Evolutionary conservation across 2,113 vertebrate species (phyloP).

Genomic region (Hippocampus mohnikei): DNA sequence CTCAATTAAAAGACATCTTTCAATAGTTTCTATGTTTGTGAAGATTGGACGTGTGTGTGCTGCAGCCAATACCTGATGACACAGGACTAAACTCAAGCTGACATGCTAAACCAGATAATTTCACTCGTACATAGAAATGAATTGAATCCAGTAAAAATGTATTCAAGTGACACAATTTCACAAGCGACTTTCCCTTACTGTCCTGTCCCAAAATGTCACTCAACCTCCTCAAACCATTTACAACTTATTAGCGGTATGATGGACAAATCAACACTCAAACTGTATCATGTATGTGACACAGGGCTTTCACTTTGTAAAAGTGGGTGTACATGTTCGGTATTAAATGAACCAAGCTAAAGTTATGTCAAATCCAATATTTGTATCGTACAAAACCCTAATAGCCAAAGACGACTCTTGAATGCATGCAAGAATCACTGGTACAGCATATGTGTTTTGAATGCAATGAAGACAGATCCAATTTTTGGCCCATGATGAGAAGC

Average conservation of each 20-base stretch:
- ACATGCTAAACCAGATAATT: not conserved
- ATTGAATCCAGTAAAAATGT: not conserved
- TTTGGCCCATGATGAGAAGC: no score
- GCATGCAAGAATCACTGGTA: no score
- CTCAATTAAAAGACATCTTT: conserved; percentile 58
- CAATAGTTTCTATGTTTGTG: conserved; percentile 15
- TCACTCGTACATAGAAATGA: not conserved
- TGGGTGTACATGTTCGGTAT: no score
- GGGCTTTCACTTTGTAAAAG: not conserved
- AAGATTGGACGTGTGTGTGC: not conserved
- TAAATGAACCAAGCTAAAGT: not conserved
- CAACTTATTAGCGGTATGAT: not conserved
- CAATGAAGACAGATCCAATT: no score
- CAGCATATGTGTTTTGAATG: no score
- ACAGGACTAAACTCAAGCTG: not conserved
- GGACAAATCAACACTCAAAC: not conserved
- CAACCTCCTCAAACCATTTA: not conserved
- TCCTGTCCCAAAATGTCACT: not conserved
- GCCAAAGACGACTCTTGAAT: no score
- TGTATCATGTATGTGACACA: not conserved
- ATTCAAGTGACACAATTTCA: not conserved
- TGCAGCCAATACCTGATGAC: not conserved
- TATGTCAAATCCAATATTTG: no score
- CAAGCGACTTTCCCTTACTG: not conserved
- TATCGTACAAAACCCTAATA: no score